Conservation (phyloP, 2,888 invertebrate species). For the Cactoblastis cactorum region DNA sequence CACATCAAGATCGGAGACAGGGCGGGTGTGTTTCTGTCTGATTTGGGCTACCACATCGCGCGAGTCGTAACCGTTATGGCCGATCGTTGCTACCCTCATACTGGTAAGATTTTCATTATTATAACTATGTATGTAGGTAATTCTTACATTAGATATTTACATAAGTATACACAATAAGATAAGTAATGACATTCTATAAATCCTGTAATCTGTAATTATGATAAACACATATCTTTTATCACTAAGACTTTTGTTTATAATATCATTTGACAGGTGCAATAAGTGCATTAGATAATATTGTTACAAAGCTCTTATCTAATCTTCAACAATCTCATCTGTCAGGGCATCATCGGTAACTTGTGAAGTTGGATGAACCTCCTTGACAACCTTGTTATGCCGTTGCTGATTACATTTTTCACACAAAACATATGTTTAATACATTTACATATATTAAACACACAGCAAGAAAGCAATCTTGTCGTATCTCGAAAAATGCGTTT, state of each 20-base stretch:
- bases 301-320: not conserved
- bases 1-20: conserved; percentile 87
- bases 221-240: not conserved
- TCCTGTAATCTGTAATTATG: not conserved
- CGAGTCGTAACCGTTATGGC: conserved; percentile 93
- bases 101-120: conserved; percentile 79
- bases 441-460: too few relatives aligned
- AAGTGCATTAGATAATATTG: not conserved
- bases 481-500: too few relatives aligned
- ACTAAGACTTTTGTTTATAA: conserved; percentile 1
- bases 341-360: not conserved
- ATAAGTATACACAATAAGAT: not conserved
- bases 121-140: too few relatives aligned
- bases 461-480: too few relatives aligned
- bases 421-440: too few relatives aligned
- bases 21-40: conserved; percentile 88
- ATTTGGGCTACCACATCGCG: conserved; percentile 94
- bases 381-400: not conserved
- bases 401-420: not conserved
- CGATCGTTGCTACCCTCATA: conserved; percentile 93
- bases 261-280: not conserved
- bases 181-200: not conserved
- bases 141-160: too few relatives aligned
- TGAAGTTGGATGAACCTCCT: not conserved
- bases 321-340: not conserved